Conservation (phyloP, 2,888 invertebrate genomes). For the Scaptomyza parva region DNA sequence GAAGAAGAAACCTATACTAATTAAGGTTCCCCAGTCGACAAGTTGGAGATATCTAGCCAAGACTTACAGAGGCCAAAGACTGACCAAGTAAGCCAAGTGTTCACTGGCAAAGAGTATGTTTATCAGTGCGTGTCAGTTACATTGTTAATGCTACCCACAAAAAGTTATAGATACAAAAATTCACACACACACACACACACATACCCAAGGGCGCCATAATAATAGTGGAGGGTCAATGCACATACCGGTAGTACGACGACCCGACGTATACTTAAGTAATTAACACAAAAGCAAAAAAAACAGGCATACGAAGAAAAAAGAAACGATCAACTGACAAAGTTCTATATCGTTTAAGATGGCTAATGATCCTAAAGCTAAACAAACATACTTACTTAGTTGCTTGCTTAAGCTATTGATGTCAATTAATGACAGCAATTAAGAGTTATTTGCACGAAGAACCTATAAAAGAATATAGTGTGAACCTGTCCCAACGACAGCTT, state of each 20-base stretch:
- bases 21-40: too few relatives aligned
- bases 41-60: background rate
- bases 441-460: background rate
- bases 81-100: background rate
- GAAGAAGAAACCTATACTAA: too few relatives aligned
- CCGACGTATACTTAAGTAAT: constrained; percentile 36
- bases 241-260: constrained; percentile 53
- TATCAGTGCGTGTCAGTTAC: constrained; percentile 42
- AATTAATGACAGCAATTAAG: constrained; percentile 33
- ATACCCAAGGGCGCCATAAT: constrained; percentile 34
- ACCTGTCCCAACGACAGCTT: background rate
- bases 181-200: constrained; percentile 6
- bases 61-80: background rate
- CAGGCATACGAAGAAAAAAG: constrained; percentile 2
- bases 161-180: background rate
- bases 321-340: constrained; percentile 27
- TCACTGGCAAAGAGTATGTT: constrained; percentile 13
- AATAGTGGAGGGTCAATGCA: constrained; percentile 55
- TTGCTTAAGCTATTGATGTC: constrained; percentile 21
- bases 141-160: background rate
- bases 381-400: constrained; percentile 12
- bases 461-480: background rate
- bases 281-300: constrained; percentile 33
- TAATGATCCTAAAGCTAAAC: constrained; percentile 34
- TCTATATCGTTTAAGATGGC: constrained; percentile 16